Evolutionary conservation across 2,113 vertebrate species (phyloP).

Genomic region (Epinephelus lanceolatus): DNA sequence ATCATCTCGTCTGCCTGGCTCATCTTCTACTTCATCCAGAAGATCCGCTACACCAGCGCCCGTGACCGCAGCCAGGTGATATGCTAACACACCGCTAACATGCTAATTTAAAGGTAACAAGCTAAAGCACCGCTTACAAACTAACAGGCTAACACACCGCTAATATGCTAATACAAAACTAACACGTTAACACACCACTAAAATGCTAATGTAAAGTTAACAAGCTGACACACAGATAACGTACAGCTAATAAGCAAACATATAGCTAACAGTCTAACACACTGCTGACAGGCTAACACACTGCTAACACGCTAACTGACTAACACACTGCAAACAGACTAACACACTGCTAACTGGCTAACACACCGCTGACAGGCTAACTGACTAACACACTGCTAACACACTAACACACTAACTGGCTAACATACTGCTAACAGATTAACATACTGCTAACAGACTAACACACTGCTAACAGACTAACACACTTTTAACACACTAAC

Average conservation of each 20-base stretch:
- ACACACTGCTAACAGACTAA: neutral
- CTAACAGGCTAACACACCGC: neutral
- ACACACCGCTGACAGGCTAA: neutral
- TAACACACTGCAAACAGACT: neutral
- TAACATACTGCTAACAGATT: neutral
- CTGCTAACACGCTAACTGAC: neutral
- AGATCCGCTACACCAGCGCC: slow-evolving; percentile 94
- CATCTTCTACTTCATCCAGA: slow-evolving; percentile 99
- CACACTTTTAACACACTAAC: neutral
- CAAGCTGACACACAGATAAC: neutral
- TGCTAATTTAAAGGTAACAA: neutral
- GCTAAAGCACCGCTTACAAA: neutral
- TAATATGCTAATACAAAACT: neutral
- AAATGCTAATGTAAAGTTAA: neutral
- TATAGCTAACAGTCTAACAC: neutral
- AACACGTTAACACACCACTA: neutral
- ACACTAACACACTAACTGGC: neutral
- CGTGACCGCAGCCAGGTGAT: slow-evolving; percentile 95
- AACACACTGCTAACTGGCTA: neutral
- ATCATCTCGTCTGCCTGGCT: slow-evolving; percentile 98
- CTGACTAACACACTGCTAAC: neutral
- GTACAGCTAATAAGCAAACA: neutral
- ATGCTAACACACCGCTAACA: neutral
- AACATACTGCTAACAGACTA: neutral
- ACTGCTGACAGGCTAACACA: neutral